Evolutionary conservation across 2,113 vertebrate species (phyloP).

Genomic region (Apaloderma vittatum): DNA sequence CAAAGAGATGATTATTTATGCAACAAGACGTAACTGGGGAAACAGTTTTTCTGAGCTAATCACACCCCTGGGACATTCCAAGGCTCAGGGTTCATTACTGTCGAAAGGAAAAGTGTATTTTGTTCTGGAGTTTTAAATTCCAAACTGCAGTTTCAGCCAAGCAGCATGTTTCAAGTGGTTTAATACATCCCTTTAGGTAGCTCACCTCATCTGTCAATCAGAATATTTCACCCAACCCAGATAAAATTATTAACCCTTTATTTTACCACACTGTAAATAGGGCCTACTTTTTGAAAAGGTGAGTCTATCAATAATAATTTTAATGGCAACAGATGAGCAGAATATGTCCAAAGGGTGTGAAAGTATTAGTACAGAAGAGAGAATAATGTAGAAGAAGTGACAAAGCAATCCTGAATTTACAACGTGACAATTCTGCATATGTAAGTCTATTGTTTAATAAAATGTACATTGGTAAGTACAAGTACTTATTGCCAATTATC

Average conservation of each 20-base stretch:
- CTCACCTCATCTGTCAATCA: constrained; percentile 17
- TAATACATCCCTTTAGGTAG: constrained; percentile 19
- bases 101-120: constrained; percentile 45
- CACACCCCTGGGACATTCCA: constrained; percentile 61
- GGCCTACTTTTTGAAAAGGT: background rate
- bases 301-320: background rate
- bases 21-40: constrained; percentile 57
- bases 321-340: background rate
- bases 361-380: background rate
- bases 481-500: background rate
- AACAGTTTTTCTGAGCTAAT: constrained; percentile 70
- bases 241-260: constrained; percentile 25
- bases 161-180: background rate
- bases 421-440: background rate
- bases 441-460: background rate
- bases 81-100: constrained; percentile 62
- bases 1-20: constrained; percentile 76
- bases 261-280: background rate
- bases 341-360: background rate
- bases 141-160: constrained; percentile 27
- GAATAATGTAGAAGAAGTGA: background rate
- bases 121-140: constrained; percentile 55
- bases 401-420: background rate
- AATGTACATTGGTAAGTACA: background rate
- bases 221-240: background rate